Percentiles rank a stretch among this genome's conserved stretches.
These are phyloP conservation scores for Holacanthella duospinosa DNA, from an alignment of 2,888 invertebrate genomes.

Conservation along the genomic window DNA sequence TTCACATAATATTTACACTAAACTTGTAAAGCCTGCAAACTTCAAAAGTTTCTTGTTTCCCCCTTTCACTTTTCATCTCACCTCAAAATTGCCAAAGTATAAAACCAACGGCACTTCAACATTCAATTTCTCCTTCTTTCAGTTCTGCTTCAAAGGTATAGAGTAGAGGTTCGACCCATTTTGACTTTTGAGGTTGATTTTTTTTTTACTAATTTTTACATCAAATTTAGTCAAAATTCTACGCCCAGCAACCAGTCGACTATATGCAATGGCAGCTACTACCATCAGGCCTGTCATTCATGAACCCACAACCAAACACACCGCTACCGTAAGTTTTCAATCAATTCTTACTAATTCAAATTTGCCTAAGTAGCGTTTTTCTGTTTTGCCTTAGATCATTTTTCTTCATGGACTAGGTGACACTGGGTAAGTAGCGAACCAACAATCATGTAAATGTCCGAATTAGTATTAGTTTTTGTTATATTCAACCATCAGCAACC, in stretches of 20 bases:
- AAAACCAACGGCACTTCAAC: too few species aligned
- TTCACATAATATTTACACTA: too few species aligned
- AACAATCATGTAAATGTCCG: too few species aligned
- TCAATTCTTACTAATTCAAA: not conserved
- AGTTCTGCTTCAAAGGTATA: too few species aligned
- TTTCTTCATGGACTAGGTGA: conserved; percentile 93
- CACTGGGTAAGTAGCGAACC: conserved; percentile 65
- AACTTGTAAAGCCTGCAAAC: not conserved
- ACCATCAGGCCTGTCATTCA: not conserved
- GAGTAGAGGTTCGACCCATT: too few species aligned
- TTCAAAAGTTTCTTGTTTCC: not conserved
- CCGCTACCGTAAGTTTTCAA: conserved; percentile 62
- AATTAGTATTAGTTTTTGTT: too few species aligned
- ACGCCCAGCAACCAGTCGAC: not conserved
- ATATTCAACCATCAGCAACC: too few species aligned
- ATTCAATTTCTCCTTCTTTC: not conserved
- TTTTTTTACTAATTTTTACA: too few species aligned
- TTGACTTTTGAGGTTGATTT: too few species aligned
- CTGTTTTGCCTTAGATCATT: conserved; percentile 60
- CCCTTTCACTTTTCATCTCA: too few species aligned
- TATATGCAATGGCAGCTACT: conserved; percentile 1
- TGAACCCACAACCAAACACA: conserved; percentile 51
- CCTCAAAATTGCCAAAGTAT: not conserved
- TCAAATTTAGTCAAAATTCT: conserved; percentile 7
- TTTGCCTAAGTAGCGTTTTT: not conserved